Evolutionary conservation across 2,113 vertebrate genomes (phyloP), one percentile per base, ranked within the genome.

Genomic region (Lagopus leucura): DNA sequence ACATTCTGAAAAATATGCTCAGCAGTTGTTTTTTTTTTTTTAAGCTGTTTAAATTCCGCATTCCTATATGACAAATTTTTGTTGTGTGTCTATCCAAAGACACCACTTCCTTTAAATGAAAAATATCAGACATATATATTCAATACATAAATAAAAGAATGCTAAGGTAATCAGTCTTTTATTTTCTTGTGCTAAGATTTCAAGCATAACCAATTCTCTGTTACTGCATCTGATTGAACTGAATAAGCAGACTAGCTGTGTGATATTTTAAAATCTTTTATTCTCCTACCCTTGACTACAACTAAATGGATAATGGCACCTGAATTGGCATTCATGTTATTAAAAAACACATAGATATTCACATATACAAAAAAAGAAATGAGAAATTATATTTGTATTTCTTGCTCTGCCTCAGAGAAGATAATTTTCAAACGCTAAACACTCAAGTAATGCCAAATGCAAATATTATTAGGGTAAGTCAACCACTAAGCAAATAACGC

Each of bases 231-330:
- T 85, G 63, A 82, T 11, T 85, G 74, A 92, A 90, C 3, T 1
- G 12, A 60, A 24, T 74, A 94, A 93, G 87, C 40, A 67, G 47
- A 38, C 42, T 32, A 86, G 6, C 54, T 74, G 20, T 27, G 36
- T 30, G 30, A 50, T 74, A 66, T 85, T 82, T 78, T 87, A 86
- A 75, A 73, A 86, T 12, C 13, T 87, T 28, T 30, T 54, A 32
- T 89, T 93, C 50, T 94, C 28, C 57, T 86, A 47, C 73, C 27
- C 57, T 86, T 94, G 52, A 65, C 72, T 70, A 86, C 93, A 52
- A 63, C 75, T 77, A 89, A 94, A 79, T 21, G 50, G 63, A 18
- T 88, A 95, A 90, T 42, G 75, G 55, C 25, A 71, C 30, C 88
- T 78, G 34, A 89, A 83, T 8, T 72, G 36, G 4, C 55, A 89